phyloP scores from a whole-genome alignment of 2,888 invertebrate genomes.

The Netelia inedita region DNA sequence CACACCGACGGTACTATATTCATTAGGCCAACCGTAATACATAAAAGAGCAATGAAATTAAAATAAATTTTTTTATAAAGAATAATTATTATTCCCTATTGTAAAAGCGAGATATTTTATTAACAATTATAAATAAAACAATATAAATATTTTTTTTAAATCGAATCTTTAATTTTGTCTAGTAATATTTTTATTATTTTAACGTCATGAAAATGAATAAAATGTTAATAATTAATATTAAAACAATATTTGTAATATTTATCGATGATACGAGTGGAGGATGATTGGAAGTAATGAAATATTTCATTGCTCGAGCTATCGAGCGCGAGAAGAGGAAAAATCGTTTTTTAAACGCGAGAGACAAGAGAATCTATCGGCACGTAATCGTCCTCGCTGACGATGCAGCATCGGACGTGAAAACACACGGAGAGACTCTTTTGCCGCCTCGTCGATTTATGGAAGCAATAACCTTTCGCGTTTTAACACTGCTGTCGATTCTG shows the following conservation, averaged over 20 bases:
- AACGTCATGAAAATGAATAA: too few species aligned
- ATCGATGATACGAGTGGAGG: background rate
- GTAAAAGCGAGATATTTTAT: too few species aligned
- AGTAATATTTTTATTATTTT: too few species aligned
- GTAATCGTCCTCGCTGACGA: conserved; percentile 55
- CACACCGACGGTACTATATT: background rate
- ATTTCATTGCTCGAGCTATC: conserved; percentile 31
- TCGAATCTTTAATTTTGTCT: too few species aligned
- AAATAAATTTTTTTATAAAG: too few species aligned
- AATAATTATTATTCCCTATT: too few species aligned
- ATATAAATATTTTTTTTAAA: too few species aligned
- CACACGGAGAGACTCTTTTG: conserved; percentile 36
- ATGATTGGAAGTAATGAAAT: conserved; percentile 62
- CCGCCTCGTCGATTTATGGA: conserved; percentile 74
- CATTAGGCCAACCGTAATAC: background rate
- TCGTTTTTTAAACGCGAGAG: conserved; percentile 36
- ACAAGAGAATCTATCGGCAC: conserved; percentile 64
- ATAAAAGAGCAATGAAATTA: too few species aligned
- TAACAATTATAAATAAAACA: too few species aligned
- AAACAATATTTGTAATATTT: too few species aligned
- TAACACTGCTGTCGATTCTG: conserved; percentile 59
- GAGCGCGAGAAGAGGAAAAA: conserved; percentile 8
- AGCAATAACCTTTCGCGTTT: conserved; percentile 77
- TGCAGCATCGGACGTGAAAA: conserved; percentile 32
- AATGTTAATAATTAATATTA: too few species aligned